A percentile compares a stretch with the other conserved stretches of the same genome.
These are phyloP conservation scores for Antennarius maculatus DNA, from an alignment of 2,797 vertebrate genomes.

Conservation along the genomic window DNA sequence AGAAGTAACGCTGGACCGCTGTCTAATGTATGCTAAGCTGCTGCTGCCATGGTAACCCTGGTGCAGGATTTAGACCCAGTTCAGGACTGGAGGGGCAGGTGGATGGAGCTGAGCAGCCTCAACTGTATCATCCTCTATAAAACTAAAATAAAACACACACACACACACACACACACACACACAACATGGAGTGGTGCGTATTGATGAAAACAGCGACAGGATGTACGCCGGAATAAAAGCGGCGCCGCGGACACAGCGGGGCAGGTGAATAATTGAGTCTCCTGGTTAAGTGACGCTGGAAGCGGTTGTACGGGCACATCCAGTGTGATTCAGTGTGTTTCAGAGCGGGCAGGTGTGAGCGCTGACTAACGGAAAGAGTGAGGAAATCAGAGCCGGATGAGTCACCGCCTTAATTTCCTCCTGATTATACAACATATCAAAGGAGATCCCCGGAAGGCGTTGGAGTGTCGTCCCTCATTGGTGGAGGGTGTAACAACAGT, in stretches of 20 bases:
- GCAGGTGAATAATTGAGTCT: not conserved
- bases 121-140: slow-evolving; percentile 55
- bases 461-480: slow-evolving; percentile 41
- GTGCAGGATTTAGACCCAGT: slow-evolving; percentile 77
- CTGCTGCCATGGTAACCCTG: slow-evolving; percentile 83
- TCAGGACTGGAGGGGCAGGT: slow-evolving; percentile 59
- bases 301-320: not conserved
- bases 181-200: slow-evolving; percentile 7
- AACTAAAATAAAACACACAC: slow-evolving; percentile 9
- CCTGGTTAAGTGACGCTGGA: not conserved
- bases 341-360: not conserved
- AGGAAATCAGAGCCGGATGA: slow-evolving; percentile 40
- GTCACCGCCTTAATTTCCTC: slow-evolving; percentile 52
- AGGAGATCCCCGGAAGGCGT: slow-evolving; percentile 55
- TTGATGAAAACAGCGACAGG: slow-evolving; percentile 25
- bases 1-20: slow-evolving; percentile 69
- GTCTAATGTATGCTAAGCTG: slow-evolving; percentile 85
- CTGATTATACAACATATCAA: slow-evolving; percentile 49
- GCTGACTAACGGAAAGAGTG: slow-evolving; percentile 53
- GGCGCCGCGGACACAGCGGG: slow-evolving; percentile 2
- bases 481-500: slow-evolving; percentile 27
- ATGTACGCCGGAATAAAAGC: not conserved
- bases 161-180: too few relatives aligned
- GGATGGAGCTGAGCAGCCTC: slow-evolving; percentile 43
- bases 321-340: not conserved